Conservation (phyloP, 2,113 vertebrate genomes). For the Monopterus albus region DNA sequence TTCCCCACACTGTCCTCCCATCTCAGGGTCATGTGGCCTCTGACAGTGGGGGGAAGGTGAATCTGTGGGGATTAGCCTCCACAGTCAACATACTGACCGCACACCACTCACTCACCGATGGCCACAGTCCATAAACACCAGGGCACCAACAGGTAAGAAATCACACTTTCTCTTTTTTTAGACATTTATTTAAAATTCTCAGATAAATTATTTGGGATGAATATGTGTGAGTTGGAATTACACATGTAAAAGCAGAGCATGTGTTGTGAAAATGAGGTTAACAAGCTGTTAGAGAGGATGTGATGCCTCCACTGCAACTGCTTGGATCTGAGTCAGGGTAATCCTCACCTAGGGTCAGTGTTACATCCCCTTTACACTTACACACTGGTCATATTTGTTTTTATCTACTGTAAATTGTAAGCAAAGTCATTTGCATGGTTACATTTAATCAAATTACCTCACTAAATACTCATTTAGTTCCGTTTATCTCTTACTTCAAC, state of each 20-base stretch:
- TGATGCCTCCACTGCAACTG: constrained; percentile 63
- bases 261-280: constrained; percentile 25
- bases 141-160: constrained; percentile 52
- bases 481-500: neutral
- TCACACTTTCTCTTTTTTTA: neutral
- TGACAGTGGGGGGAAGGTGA: constrained; percentile 29
- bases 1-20: neutral
- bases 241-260: neutral
- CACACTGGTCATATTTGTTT: neutral
- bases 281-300: constrained; percentile 62
- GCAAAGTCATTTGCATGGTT: neutral
- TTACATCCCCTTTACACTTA: constrained; percentile 1
- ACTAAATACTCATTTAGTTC: neutral
- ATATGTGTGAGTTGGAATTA: neutral
- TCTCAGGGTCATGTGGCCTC: constrained; percentile 64
- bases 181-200: neutral
- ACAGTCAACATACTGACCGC: constrained; percentile 19
- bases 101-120: constrained; percentile 17
- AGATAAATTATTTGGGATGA: neutral
- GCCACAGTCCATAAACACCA: constrained; percentile 17
- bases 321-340: constrained; percentile 32
- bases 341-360: constrained; percentile 27
- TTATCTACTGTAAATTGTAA: neutral
- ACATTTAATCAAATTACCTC: neutral
- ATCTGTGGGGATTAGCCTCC: constrained; percentile 72